Conservation (phyloP, 2,888 invertebrate genomes). For the Coenonympha arcania region DNA sequence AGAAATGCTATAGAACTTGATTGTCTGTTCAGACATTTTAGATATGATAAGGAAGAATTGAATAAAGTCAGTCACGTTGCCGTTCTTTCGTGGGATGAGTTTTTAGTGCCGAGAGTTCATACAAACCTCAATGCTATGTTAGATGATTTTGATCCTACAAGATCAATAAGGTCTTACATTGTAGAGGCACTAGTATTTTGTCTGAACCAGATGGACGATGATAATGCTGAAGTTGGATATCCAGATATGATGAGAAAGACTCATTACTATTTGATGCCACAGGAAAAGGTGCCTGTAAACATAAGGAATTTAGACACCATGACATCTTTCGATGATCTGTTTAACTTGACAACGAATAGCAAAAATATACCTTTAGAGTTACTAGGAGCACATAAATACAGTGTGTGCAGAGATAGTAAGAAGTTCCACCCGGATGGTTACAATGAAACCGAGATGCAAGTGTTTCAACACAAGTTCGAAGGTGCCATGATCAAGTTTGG, state of each 20-base stretch:
- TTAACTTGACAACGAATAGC: constrained; percentile 43
- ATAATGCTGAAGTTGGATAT: constrained; percentile 56
- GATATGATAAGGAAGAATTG: constrained; percentile 62
- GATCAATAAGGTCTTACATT: constrained; percentile 48
- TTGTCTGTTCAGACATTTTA: constrained; percentile 77
- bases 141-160: constrained; percentile 65
- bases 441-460: constrained; percentile 64
- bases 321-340: constrained; percentile 59
- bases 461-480: constrained; percentile 69
- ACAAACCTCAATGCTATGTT: constrained; percentile 71
- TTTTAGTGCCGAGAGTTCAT: constrained; percentile 75
- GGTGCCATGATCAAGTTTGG: constrained; percentile 69
- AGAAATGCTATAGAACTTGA: constrained; percentile 76
- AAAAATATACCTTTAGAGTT: constrained; percentile 52
- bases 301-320: constrained; percentile 65
- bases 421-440: constrained; percentile 49
- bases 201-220: constrained; percentile 63
- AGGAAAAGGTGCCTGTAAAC: constrained; percentile 43
- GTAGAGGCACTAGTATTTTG: constrained; percentile 58
- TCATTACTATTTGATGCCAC: constrained; percentile 54
- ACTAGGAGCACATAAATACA: constrained; percentile 62
- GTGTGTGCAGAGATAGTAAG: constrained; percentile 63
- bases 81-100: constrained; percentile 78
- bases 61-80: constrained; percentile 70
- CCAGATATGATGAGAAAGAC: constrained; percentile 66